Base-by-base conservation (phyloP, 1,140 invertebrate species). In the Drosophila grimshawi region DNA sequence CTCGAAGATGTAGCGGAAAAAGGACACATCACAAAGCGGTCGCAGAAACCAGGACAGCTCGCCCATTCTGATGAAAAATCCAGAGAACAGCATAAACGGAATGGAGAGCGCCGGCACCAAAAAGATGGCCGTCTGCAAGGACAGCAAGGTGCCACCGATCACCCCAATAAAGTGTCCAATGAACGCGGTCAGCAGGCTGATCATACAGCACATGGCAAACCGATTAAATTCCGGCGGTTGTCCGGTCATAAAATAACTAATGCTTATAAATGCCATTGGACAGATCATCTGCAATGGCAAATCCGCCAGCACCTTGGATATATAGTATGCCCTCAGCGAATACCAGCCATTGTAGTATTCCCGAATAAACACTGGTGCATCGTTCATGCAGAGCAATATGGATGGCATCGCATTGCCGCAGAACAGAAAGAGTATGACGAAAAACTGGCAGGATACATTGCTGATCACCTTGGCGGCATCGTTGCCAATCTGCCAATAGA, bases 311-410 rank as follows among this genome's bases (percentile, higher is more conserved):
- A 97, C 95, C 93, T 97, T 97, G 3, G 97, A 95, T 8, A 96
- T 92, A 77, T 97, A 98, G 90, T 98, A 98, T 0, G 96, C 94
- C 49, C 94, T 94, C 4, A 98, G 92, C 10, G 95, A 96, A 89
- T 98, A 98, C 97, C 97, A 98, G 82, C 97, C 97, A 90, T 98
- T 98, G 19, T 96, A 93, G 93, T 98, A 96, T 92, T 98, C 97
- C 79, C 97, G 94, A n/a, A 97, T 92, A 77, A 98, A 96, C 0
- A 98, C 97, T n/a, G 94, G 93, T 72, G 97, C 95, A 93, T 98
- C 97, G 49, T 95, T 93, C 0, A 97, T 96, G 94, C 97, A 98
- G 55, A 96, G 96, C 57, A 97, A 94, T 57, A 98, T 96, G 39
- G 97, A 97, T 2, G 97, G 97, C 97, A 98, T 97, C 1, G 97